A percentile compares a stretch with the other conserved stretches of the same genome.
Evolutionary conservation across 2,888 invertebrate genomes (phyloP).

Genomic region (Pinctada fucata): DNA sequence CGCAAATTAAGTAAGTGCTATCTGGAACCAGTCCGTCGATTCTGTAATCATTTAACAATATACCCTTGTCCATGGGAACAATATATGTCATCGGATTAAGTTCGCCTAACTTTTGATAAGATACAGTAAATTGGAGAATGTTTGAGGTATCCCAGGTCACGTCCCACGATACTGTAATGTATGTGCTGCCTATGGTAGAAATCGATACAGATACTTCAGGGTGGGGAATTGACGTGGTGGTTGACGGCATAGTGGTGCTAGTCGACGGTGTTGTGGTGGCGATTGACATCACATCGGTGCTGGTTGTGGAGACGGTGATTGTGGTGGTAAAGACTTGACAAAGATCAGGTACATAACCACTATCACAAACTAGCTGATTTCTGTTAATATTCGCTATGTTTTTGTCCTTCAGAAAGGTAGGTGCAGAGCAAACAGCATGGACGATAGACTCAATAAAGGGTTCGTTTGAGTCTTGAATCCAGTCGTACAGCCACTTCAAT

Average conservation of each 20-base stretch:
- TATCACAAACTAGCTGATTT: slow-evolving; percentile 15
- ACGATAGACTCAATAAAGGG: background rate
- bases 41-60: slow-evolving; percentile 8
- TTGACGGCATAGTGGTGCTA: slow-evolving; percentile 15
- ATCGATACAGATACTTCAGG: slow-evolving; percentile 68
- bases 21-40: slow-evolving; percentile 33
- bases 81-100: background rate
- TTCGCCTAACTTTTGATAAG: slow-evolving; percentile 8
- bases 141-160: slow-evolving; percentile 6
- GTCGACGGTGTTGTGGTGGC: too few relatives aligned
- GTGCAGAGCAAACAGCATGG: slow-evolving; percentile 9
- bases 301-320: slow-evolving; percentile 62
- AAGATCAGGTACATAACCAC: slow-evolving; percentile 3
- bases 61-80: slow-evolving; percentile 18
- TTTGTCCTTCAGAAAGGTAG: background rate
- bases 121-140: slow-evolving; percentile 7
- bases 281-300: background rate
- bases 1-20: slow-evolving; percentile 45
- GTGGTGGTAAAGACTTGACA: slow-evolving; percentile 41
- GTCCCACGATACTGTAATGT: slow-evolving; percentile 35
- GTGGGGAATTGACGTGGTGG: slow-evolving; percentile 17
- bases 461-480: slow-evolving; percentile 26
- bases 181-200: background rate
- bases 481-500: slow-evolving; percentile 85
- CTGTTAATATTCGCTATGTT: slow-evolving; percentile 1